Base-by-base conservation (phyloP, 2,113 vertebrate genomes). In the Amblyornis subalaris region DNA sequence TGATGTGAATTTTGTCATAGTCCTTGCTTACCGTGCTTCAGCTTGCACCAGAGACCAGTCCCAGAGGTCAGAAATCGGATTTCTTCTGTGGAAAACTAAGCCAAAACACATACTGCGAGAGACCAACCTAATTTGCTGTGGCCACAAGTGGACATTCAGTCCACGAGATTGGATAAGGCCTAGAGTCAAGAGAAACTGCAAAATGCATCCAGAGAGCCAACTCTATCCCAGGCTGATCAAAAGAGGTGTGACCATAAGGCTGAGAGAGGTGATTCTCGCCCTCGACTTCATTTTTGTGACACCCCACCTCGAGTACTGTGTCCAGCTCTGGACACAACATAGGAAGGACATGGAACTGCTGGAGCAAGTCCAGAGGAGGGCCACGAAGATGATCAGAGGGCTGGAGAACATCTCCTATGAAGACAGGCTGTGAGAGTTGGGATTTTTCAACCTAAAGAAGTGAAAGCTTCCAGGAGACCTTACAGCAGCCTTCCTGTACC, bases 21-120 rank as follows among this genome's bases (percentile, higher is more conserved):
- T 16, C 28, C 12, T 36, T 0, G 0, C 38, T 66, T 64, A 47
- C 26, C 0, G 2, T 3, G 4, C 40, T 76, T 92, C 25, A 22
- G 1, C 44, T 44, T 75, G 24, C 26, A 40, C 13, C 23, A 61
- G 40, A 60, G 9, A 40, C 12, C 14, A 22, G 22, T 42, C 51
- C 20, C 23, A 55, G 50, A 47, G 23, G 33, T 17, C 40, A 17
- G 25, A 70, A 85, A 55, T 0, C 12, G 23, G 17, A 55, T 45
- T 82, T 44, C 3, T 40, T 54, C 24, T 47, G 14, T 70, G 38
- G 19, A 61, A 89, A 74, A 29, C 23, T 40, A 77, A 82, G 22
- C 33, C 31, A 82, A 65, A 82, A 54, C 40, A 81, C 6, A 14
- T 1, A 2, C 16, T 61, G 21, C 36, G 71, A 66, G 21, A 53